Percentiles rank a stretch among this genome's conserved stretches.
Evolutionary conservation across 2,888 invertebrate species (phyloP).

Genomic region (Diaphora mendica): DNA sequence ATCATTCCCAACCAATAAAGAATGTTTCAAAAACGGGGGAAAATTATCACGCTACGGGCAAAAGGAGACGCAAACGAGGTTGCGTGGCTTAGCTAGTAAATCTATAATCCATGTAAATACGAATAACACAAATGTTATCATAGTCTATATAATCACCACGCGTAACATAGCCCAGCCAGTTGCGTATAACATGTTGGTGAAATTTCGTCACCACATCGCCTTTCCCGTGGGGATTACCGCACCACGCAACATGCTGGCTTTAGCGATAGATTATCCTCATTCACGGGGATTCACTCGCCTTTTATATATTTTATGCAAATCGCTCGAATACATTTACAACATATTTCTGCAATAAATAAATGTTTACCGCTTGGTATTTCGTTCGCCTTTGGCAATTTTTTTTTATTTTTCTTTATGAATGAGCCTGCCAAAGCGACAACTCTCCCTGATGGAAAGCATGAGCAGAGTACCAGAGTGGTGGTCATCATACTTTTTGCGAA

Average conservation of each 20-base stretch:
- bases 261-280: background rate
- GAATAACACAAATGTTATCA: background rate
- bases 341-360: background rate
- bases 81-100: no score
- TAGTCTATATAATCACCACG: background rate
- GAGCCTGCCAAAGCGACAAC: no score
- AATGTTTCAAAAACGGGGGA: no score
- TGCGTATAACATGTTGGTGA: background rate
- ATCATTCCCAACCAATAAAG: no score
- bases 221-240: background rate
- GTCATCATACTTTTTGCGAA: no score
- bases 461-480: no score
- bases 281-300: background rate
- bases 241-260: background rate
- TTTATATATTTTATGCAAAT: background rate
- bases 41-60: no score
- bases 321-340: background rate
- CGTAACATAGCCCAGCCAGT: background rate
- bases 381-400: no score
- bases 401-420: no score
- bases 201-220: background rate
- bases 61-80: no score
- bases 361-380: background rate
- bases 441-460: no score
- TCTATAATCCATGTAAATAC: no score